Evolutionary conservation across 2,113 vertebrate species (phyloP).

Genomic region (Spheniscus mendiculus): DNA sequence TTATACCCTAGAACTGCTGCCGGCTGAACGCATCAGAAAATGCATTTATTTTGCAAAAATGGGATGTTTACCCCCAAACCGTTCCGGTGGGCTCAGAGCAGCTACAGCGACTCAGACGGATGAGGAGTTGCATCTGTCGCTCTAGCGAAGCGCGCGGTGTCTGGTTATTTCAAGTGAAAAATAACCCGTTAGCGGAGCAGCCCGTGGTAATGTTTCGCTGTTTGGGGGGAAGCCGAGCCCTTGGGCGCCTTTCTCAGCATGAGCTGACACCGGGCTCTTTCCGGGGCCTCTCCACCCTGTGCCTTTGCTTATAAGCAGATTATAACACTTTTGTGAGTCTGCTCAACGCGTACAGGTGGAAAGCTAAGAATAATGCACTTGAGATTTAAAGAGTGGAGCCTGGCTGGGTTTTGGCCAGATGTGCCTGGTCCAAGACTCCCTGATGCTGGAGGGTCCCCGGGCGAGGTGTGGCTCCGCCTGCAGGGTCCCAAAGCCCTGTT

Average conservation of each 20-base stretch:
- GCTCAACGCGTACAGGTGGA: rapidly evolving
- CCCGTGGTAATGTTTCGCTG: rapidly evolving
- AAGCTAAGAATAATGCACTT: background rate
- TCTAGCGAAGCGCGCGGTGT: rapidly evolving
- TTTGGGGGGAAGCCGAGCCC: background rate
- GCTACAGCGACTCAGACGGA: rapidly evolving
- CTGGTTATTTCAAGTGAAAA: background rate
- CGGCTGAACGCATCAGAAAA: background rate
- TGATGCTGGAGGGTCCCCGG: background rate
- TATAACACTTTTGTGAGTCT: background rate
- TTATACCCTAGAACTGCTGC: background rate
- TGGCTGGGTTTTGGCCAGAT: background rate
- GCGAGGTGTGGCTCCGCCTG: rapidly evolving
- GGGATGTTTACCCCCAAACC: rapidly evolving
- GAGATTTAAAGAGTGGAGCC: background rate
- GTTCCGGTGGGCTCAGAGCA: background rate
- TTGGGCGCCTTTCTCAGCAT: rapidly evolving
- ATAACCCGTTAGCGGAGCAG: rapidly evolving
- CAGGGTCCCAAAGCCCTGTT: rapidly evolving
- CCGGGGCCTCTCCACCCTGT: background rate
- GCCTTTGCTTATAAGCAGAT: background rate
- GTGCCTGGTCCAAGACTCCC: too few relatives aligned
- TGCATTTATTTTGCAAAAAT: background rate
- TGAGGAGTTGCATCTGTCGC: background rate
- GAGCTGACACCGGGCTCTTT: rapidly evolving